Percentiles rank a stretch among this genome's conserved stretches.
Evolutionary conservation across 2,797 vertebrate species (phyloP).

Genomic region (Petrocephalus sullivani): DNA sequence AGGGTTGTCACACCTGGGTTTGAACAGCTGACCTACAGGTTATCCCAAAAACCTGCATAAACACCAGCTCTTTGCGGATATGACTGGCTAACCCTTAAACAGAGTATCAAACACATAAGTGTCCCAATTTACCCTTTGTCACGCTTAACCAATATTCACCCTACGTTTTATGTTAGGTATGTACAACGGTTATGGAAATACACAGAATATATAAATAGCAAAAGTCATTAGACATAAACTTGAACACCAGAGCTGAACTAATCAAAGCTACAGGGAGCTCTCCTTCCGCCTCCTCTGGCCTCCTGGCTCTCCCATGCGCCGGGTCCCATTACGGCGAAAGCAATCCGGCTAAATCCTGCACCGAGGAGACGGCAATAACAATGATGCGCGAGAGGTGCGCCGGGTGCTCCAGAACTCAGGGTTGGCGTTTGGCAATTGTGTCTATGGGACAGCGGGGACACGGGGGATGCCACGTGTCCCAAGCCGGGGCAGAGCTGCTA

Average conservation of each 20-base stretch:
- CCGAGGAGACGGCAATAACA: slow-evolving; percentile 9
- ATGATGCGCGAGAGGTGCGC: not conserved
- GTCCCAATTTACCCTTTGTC: not conserved
- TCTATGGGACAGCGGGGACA: not conserved
- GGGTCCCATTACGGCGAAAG: not conserved
- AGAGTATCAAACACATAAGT: not conserved
- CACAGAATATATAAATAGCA: not conserved
- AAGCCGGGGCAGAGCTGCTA: not conserved
- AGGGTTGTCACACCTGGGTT: no score
- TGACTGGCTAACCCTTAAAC: not conserved
- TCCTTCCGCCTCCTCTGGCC: not conserved
- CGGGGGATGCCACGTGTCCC: not conserved
- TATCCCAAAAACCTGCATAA: not conserved
- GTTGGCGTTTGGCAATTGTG: not conserved
- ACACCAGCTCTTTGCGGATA: not conserved
- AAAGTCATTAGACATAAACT: not conserved
- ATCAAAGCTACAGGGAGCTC: not conserved
- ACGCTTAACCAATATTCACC: not conserved
- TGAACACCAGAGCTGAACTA: not conserved
- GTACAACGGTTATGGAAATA: not conserved
- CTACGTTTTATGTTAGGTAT: not conserved
- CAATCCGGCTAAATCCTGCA: slow-evolving; percentile 10
- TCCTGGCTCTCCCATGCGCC: slow-evolving; percentile 6
- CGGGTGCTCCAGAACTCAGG: not conserved
- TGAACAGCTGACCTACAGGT: no score